phyloP scores from a whole-genome alignment of 2,113 vertebrate species.

The Ochotona curzoniae region DNA sequence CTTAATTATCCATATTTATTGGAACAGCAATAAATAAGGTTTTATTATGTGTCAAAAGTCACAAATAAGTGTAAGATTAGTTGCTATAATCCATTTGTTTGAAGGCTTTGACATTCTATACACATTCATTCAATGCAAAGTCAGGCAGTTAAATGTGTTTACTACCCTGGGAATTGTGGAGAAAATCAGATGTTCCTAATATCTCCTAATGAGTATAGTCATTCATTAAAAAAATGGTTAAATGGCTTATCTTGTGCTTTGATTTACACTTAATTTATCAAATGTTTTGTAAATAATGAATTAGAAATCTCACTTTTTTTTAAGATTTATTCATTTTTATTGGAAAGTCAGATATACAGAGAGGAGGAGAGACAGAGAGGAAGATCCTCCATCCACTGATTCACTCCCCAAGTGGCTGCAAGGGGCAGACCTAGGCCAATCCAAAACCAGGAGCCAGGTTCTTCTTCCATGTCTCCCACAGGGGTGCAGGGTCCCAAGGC shows the following conservation, averaged over 20 bases:
- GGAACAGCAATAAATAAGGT: slow-evolving; percentile 38
- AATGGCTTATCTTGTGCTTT: not conserved
- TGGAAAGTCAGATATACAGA: no score
- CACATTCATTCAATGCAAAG: slow-evolving; percentile 33
- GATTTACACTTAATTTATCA: not conserved
- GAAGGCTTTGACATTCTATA: slow-evolving; percentile 25
- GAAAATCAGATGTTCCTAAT: not conserved
- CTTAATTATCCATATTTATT: slow-evolving; percentile 48
- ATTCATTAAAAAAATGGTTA: not conserved
- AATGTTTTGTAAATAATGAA: not conserved
- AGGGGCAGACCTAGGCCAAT: no score
- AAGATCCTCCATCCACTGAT: no score
- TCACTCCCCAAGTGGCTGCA: no score
- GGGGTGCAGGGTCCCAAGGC: no score
- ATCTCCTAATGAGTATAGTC: not conserved
- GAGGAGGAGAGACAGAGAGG: no score
- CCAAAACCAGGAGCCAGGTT: no score
- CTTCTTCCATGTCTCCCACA: no score
- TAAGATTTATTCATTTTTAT: no score
- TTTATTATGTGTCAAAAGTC: slow-evolving; percentile 63
- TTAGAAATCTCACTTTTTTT: not conserved
- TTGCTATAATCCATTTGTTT: slow-evolving; percentile 51
- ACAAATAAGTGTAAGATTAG: slow-evolving; percentile 57
- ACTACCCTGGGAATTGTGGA: not conserved
- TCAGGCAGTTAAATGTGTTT: not conserved